phyloP scores from a whole-genome alignment of 2,113 vertebrate genomes.

The Hippocampus guttulatus region DNA sequence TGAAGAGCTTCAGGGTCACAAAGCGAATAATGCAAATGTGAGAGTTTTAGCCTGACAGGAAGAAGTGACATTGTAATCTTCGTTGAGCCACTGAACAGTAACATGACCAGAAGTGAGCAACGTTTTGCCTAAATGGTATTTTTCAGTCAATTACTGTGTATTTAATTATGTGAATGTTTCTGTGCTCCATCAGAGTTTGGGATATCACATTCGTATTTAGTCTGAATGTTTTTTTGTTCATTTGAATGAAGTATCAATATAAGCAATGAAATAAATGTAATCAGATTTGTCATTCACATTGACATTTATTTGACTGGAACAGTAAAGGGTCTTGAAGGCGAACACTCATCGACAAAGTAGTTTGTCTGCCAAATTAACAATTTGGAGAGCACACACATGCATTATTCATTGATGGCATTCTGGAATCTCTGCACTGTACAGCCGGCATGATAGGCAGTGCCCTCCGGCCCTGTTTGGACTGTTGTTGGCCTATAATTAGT shows the following conservation, averaged over 20 bases:
- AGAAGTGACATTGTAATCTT: no score
- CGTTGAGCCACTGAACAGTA: background rate
- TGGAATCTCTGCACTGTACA: constrained; percentile 18
- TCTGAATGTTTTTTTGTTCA: background rate
- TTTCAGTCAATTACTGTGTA: background rate
- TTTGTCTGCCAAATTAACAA: background rate
- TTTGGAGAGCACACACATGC: constrained; percentile 4
- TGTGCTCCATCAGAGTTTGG: background rate
- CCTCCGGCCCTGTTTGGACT: constrained; percentile 28
- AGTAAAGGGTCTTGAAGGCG: background rate
- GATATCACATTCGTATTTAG: background rate
- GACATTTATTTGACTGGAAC: background rate
- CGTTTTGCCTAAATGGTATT: background rate
- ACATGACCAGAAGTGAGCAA: background rate
- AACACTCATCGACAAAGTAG: background rate
- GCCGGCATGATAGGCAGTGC: constrained; percentile 13
- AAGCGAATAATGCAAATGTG: no score
- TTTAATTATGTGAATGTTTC: background rate
- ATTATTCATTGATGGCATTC: background rate
- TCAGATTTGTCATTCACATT: constrained; percentile 10
- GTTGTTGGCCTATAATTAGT: constrained; percentile 48
- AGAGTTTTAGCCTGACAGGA: no score
- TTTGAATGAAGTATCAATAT: background rate
- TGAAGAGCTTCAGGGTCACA: background rate
- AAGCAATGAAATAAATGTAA: background rate